Evolutionary conservation across 2,888 invertebrate species (phyloP).

Genomic region (Dyspetes luteomarginatus): DNA sequence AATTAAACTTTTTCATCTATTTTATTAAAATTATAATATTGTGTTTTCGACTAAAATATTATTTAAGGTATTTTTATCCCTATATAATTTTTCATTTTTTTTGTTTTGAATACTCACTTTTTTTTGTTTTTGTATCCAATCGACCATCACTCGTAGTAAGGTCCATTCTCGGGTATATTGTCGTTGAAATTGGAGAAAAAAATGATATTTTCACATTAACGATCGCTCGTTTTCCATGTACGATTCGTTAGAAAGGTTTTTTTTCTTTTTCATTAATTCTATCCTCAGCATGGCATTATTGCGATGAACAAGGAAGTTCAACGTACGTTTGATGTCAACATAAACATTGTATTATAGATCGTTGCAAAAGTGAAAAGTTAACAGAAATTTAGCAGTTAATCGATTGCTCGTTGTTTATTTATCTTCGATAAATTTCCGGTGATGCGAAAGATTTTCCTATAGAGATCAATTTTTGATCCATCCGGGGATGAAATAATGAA

Average conservation of each 20-base stretch:
- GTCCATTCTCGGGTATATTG: constrained; percentile 15
- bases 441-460: background rate
- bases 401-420: background rate
- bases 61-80: background rate
- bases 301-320: background rate
- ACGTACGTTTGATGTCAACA: constrained; percentile 43
- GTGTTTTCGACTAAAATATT: background rate
- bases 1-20: background rate
- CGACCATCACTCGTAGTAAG: constrained; percentile 1
- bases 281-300: constrained; percentile 23
- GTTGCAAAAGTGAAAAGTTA: background rate
- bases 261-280: background rate
- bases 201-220: background rate
- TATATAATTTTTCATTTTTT: background rate
- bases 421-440: background rate
- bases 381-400: constrained; percentile 5
- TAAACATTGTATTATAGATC: constrained; percentile 22
- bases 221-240: background rate
- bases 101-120: constrained; percentile 57
- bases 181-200: background rate
- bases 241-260: background rate
- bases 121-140: constrained; percentile 38
- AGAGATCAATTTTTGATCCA: background rate
- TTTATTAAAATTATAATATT: too few species aligned
- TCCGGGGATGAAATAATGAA: background rate